Evolutionary conservation across 2,888 invertebrate genomes (phyloP), one percentile per base, ranked within the genome.

Genomic region (Machimus atricapillus): DNA sequence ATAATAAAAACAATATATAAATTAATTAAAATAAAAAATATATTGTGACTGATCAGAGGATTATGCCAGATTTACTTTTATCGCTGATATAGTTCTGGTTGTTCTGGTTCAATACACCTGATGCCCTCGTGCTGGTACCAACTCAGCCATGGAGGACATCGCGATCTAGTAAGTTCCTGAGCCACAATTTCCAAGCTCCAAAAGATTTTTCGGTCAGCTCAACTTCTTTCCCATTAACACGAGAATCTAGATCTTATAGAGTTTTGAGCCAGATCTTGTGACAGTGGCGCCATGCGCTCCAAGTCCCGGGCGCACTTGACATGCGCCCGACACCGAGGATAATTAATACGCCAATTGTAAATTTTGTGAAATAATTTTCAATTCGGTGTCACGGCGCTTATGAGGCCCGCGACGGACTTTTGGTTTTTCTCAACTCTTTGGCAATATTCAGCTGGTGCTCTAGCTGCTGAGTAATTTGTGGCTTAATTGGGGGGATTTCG

Each of bases 281-380:
- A 6, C 76, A n/a, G 76, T 37, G 37, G 76, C 37, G 76, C 31
- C 76, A 76, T 76, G 76, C 37, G 37, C 9, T 76, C 66, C 66
- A 66, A 66, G 66, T 27, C 66, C 66, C 66, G 16, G 19, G 37
- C 76, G 76, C 76, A 76, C 76, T 76, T 76, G 76, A 76, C 76
- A 76, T 76, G 76, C 31, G 37, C 34, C 34, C 37, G 76, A 76
- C 76, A 76, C 76, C 76, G 37, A 76, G 76, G 34, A 76, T 76
- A 76, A 76, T 76, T 76, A 76, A 76, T 76, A 76, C 76, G 76
- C 76, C 76, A 76, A 76, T 76, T 76, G 76, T 76, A 76, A 76
- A 76, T 76, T 76, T 76, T 37, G n/a, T 76, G 76, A 76, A 76
- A 76, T 76, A 37, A 37, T 76, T 76, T 40, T n/a, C 37, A 76